Conservation (phyloP, 2,113 vertebrate species). For the Ameiurus melas region DNA sequence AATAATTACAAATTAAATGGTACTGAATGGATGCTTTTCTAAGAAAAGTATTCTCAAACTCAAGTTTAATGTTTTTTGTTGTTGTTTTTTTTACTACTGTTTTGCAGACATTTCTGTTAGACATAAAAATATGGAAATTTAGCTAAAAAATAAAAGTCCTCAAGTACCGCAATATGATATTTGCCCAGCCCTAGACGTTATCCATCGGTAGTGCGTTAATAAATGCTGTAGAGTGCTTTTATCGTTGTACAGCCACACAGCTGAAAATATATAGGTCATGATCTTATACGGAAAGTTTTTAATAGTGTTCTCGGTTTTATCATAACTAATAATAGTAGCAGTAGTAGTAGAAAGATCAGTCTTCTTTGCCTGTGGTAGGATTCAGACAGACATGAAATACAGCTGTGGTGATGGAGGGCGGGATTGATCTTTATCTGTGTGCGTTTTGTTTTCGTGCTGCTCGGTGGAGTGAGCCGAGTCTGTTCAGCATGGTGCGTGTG, state of each 20-base stretch:
- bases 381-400: not conserved
- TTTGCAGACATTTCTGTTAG: no score
- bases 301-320: not conserved
- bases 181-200: not conserved
- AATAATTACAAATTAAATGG: not conserved
- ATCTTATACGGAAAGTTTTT: conserved; percentile 25
- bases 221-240: conserved; percentile 27
- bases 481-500: conserved; percentile 36
- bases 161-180: no score
- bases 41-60: no score
- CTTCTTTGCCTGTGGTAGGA: not conserved
- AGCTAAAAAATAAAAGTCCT: no score
- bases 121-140: no score
- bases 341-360: not conserved
- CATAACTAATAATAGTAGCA: not conserved
- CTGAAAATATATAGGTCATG: conserved; percentile 28
- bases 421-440: conserved; percentile 3
- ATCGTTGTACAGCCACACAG: not conserved
- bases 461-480: conserved; percentile 37
- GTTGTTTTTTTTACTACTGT: no score
- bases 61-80: no score
- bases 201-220: conserved; percentile 18
- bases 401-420: not conserved
- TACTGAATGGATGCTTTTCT: no score
- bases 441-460: not conserved